These are phyloP conservation scores for Sorex fumeus DNA, from an alignment of 2,113 vertebrate species.

Conservation along the genomic window DNA sequence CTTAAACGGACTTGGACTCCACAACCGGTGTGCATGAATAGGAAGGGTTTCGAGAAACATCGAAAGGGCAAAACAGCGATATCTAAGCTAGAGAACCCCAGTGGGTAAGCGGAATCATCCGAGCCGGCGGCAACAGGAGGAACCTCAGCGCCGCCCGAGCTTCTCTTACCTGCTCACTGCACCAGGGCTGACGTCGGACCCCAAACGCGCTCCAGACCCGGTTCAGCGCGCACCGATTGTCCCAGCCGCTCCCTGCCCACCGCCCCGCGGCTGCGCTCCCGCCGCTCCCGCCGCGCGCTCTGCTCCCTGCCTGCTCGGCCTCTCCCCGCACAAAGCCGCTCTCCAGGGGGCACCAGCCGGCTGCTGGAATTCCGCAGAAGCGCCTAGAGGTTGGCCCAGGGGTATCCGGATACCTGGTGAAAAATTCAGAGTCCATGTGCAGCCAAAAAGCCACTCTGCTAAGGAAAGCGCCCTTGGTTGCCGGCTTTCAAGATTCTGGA, in stretches of 20 bases:
- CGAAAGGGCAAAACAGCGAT: neutral
- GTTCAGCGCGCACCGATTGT: neutral
- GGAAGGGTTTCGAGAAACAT: neutral
- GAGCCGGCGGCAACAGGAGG: neutral
- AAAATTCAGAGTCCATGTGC: neutral
- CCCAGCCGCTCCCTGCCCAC: accelerated
- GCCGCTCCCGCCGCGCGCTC: neutral
- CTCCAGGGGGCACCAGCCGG: neutral
- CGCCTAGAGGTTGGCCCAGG: neutral
- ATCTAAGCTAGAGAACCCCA: neutral
- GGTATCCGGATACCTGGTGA: neutral
- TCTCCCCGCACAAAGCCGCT: neutral
- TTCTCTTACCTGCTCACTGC: neutral
- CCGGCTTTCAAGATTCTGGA: neutral
- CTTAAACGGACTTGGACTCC: neutral
- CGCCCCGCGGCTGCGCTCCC: too few relatives aligned
- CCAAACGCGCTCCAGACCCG: accelerated
- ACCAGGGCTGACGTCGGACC: neutral
- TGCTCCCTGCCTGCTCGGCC: accelerated
- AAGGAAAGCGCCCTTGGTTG: neutral
- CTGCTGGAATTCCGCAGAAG: neutral
- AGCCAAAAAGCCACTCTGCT: neutral
- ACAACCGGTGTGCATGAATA: neutral
- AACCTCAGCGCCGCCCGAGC: accelerated
- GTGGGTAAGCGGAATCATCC: accelerated